Evolutionary conservation across 2,888 invertebrate genomes (phyloP).

Genomic region (Boloria selene): DNA sequence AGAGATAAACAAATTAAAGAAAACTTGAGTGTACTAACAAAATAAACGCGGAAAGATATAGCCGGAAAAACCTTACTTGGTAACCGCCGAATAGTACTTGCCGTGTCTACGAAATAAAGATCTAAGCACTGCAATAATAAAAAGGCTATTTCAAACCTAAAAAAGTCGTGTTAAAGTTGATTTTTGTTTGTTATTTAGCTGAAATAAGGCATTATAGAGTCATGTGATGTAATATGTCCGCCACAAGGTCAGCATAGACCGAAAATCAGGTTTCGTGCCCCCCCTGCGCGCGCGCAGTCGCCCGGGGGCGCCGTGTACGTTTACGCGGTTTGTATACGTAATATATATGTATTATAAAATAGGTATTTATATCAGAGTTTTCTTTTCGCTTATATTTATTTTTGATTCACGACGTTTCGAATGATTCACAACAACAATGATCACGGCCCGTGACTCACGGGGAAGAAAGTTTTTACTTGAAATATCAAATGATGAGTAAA

Average conservation of each 20-base stretch:
- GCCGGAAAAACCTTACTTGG: constrained; percentile 74
- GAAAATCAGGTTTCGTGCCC: constrained; percentile 76
- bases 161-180: constrained; percentile 7
- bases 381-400: too few relatives aligned
- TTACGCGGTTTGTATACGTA: constrained; percentile 23
- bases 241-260: constrained; percentile 80
- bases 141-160: constrained; percentile 34
- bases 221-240: constrained; percentile 76
- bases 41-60: constrained; percentile 69
- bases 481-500: too few relatives aligned
- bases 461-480: too few relatives aligned
- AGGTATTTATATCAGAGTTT: too few relatives aligned
- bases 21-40: constrained; percentile 50
- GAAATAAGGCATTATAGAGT: constrained; percentile 67
- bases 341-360: too few relatives aligned
- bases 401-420: background rate
- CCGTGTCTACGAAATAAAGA: constrained; percentile 1
- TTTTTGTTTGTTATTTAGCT: constrained; percentile 35
- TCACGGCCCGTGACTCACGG: too few relatives aligned
- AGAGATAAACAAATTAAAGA: constrained; percentile 42
- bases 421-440: background rate
- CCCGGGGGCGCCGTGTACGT: constrained; percentile 55
- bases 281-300: constrained; percentile 57
- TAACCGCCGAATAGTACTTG: constrained; percentile 55
- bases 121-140: background rate